Evolutionary conservation across 2,888 invertebrate genomes (phyloP).

Genomic region (Heterodera filipjevi): DNA sequence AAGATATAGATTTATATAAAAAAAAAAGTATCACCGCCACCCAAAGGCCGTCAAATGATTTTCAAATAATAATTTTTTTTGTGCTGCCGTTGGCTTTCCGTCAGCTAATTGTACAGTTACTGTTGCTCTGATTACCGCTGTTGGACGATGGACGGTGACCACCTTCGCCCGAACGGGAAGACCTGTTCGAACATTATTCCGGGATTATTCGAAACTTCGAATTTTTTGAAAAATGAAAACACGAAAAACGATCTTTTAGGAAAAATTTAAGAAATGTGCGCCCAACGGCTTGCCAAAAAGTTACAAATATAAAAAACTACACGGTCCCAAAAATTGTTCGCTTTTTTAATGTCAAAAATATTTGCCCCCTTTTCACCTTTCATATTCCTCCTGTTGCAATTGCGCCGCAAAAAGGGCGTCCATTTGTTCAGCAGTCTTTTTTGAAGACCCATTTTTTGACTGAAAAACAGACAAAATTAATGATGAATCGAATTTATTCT

Average conservation of each 20-base stretch:
- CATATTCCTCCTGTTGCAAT: conserved; percentile 27
- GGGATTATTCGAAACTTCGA: too few species aligned
- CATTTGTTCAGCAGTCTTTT: conserved; percentile 68
- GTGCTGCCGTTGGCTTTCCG: background rate
- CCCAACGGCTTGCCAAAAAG: too few species aligned
- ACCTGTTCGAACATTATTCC: background rate
- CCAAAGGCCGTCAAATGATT: background rate
- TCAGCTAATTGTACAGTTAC: conserved; percentile 17
- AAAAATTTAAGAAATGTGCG: too few species aligned
- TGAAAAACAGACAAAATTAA: conserved; percentile 37
- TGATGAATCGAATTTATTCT: background rate
- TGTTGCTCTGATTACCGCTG: background rate
- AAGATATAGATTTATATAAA: too few species aligned
- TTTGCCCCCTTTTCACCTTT: background rate
- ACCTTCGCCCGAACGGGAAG: background rate
- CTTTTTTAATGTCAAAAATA: too few species aligned
- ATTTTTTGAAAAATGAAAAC: too few species aligned
- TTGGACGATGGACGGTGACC: background rate
- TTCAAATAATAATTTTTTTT: background rate
- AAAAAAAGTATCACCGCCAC: background rate
- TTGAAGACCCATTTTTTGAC: background rate
- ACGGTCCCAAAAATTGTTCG: too few species aligned
- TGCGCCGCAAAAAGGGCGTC: conserved; percentile 23
- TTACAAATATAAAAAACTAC: too few species aligned
- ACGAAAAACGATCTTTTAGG: too few species aligned